Evolutionary conservation across 30 jellyfish, hydroid and myxozoan species (phyloP).

Genomic region (Aurelia aurita): DNA sequence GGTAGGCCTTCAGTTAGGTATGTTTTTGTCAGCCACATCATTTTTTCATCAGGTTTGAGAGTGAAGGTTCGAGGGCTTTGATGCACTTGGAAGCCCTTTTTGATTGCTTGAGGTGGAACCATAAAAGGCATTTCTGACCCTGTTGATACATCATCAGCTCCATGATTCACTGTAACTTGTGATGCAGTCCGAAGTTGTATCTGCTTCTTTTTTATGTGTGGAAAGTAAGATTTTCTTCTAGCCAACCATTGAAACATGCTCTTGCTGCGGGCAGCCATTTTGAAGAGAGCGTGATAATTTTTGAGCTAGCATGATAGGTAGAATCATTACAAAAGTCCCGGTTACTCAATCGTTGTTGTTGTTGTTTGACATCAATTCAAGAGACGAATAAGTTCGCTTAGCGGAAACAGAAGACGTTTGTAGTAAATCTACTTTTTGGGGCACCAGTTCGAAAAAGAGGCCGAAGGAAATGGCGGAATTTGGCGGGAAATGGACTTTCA

Average conservation of each 20-base stretch:
- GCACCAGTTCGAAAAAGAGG: too few species aligned
- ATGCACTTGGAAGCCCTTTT: slow-evolving; percentile 55
- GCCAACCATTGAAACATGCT: not conserved
- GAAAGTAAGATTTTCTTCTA: not conserved
- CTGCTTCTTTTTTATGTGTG: not conserved
- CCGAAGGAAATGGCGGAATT: too few species aligned
- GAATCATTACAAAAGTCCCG: too few species aligned
- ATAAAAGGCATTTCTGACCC: slow-evolving; percentile 66
- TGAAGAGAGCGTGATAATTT: not conserved
- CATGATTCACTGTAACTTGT: slow-evolving; percentile 21
- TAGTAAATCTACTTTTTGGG: too few species aligned
- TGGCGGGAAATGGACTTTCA: too few species aligned
- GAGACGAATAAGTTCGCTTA: too few species aligned
- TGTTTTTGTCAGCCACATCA: slow-evolving; percentile 93
- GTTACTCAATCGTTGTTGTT: too few species aligned
- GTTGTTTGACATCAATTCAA: too few species aligned
- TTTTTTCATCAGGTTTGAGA: slow-evolving; percentile 56
- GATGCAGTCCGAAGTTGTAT: not conserved
- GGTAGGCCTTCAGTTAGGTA: slow-evolving; percentile 74
- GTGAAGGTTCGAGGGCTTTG: slow-evolving; percentile 47
- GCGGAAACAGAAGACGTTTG: too few species aligned
- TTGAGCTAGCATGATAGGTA: too few species aligned
- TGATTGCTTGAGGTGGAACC: slow-evolving; percentile 63
- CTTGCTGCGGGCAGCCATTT: slow-evolving; percentile 17
- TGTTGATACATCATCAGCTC: not conserved